Percentiles rank a stretch among this genome's conserved stretches.
Evolutionary conservation across 2,797 vertebrate species (phyloP).

Genomic region (Tenualosa thibaudeaui): DNA sequence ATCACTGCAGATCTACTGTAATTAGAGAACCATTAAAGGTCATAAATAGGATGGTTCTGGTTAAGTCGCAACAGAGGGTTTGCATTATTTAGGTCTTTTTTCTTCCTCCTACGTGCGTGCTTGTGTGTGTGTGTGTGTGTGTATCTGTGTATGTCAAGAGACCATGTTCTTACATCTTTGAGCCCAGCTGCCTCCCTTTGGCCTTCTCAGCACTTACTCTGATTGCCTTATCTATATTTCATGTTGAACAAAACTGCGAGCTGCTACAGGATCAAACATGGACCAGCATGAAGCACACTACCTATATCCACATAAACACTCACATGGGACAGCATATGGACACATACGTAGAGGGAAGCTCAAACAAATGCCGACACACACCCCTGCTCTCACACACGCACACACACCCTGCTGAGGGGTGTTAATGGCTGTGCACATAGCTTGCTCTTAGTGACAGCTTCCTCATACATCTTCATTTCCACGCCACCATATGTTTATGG

Average conservation of each 20-base stretch:
- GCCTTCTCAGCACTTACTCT: conserved; percentile 33
- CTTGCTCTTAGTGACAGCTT: conserved; percentile 37
- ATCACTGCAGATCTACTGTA: conserved; percentile 15
- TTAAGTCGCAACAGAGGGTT: background rate
- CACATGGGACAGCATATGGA: conserved; percentile 7
- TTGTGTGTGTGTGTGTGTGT: background rate
- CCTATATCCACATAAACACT: conserved; percentile 1
- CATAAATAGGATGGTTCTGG: conserved; percentile 34
- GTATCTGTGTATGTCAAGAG: background rate
- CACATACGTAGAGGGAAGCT: background rate
- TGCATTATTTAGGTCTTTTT: conserved; percentile 12
- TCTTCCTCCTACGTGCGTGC: background rate
- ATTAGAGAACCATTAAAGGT: conserved; percentile 37
- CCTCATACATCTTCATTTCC: conserved; percentile 42
- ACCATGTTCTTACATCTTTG: conserved; percentile 2
- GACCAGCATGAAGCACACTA: background rate
- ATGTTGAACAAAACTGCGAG: conserved; percentile 12
- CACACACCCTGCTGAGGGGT: conserved; percentile 25
- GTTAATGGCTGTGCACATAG: conserved; percentile 32
- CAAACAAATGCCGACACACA: conserved; percentile 22
- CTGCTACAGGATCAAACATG: background rate
- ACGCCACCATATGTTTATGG: conserved; percentile 50
- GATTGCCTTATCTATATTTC: conserved; percentile 35
- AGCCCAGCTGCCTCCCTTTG: background rate
- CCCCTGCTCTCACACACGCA: conserved; percentile 29